Percentiles rank a stretch among this genome's conserved stretches.
Evolutionary conservation across 2,888 invertebrate species (phyloP).

Genomic region (Limnephilus auricula): DNA sequence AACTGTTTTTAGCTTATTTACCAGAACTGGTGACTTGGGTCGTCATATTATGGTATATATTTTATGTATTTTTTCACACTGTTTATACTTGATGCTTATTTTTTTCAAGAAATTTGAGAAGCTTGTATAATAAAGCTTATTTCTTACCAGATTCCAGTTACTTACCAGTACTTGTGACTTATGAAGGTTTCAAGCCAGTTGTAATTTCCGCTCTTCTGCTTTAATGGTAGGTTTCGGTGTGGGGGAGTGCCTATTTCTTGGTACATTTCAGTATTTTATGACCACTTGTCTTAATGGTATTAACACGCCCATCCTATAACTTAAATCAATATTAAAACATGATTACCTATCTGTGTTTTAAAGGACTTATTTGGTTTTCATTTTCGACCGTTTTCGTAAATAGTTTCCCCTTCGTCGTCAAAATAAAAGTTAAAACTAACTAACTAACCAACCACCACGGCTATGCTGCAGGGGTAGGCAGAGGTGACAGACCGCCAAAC

Average conservation of each 20-base stretch:
- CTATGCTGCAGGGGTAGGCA: too few species aligned
- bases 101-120: not conserved
- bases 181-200: not conserved
- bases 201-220: not conserved
- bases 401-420: too few species aligned
- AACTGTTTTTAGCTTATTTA: too few species aligned
- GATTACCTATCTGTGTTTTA: too few species aligned
- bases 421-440: too few species aligned
- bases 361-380: too few species aligned
- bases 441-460: too few species aligned
- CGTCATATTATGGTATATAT: too few species aligned
- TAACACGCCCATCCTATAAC: not conserved
- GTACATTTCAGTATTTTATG: not conserved
- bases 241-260: not conserved
- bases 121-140: not conserved
- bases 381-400: too few species aligned
- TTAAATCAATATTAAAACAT: not conserved
- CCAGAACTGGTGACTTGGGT: too few species aligned
- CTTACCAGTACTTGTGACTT: not conserved
- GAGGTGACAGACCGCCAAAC: too few species aligned
- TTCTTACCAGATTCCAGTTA: not conserved
- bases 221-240: not conserved
- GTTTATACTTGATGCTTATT: not conserved
- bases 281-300: not conserved
- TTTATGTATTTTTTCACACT: not conserved